These are phyloP conservation scores for Octopus bimaculoides DNA, from an alignment of 1,140 invertebrate genomes.

Conservation along the genomic window DNA sequence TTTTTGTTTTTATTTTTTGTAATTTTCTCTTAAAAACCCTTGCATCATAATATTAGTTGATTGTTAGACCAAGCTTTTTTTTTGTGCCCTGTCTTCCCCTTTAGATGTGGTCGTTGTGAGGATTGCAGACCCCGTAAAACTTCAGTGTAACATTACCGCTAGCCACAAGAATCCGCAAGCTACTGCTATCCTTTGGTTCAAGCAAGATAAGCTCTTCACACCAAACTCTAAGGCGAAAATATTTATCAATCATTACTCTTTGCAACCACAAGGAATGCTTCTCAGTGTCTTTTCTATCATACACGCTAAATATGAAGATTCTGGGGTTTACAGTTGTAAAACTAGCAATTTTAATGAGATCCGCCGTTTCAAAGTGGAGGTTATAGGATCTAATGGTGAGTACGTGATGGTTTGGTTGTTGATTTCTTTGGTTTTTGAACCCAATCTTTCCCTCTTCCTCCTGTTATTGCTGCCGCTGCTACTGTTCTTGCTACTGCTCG, in stretches of 20 bases:
- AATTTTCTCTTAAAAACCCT: too few species aligned
- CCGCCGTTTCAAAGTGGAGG: slow-evolving; percentile 8
- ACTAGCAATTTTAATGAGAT: neutral
- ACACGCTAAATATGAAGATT: slow-evolving; percentile 10
- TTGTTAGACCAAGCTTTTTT: slow-evolving; percentile 9
- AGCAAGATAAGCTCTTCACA: neutral
- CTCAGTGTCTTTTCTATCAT: slow-evolving; percentile 13
- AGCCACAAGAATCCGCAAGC: neutral
- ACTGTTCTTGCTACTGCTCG: too few species aligned
- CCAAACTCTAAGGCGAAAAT: slow-evolving; percentile 8
- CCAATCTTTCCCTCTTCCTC: too few species aligned
- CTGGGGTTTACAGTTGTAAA: slow-evolving; percentile 9
- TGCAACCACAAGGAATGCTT: neutral
- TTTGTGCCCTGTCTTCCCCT: slow-evolving; percentile 10
- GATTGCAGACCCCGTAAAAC: neutral
- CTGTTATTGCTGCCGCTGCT: too few species aligned
- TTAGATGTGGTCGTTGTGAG: slow-evolving; percentile 11
- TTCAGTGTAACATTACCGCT: slow-evolving; percentile 2
- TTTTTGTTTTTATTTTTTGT: too few species aligned
- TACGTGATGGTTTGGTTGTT: neutral
- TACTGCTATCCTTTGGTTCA: neutral
- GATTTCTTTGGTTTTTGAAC: too few species aligned
- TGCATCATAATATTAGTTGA: neutral
- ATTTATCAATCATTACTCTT: slow-evolving; percentile 1
- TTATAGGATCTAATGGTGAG: slow-evolving; percentile 6